These are phyloP conservation scores for Dione vanillae DNA, from an alignment of 2,888 invertebrate species.

Conservation along the genomic window DNA sequence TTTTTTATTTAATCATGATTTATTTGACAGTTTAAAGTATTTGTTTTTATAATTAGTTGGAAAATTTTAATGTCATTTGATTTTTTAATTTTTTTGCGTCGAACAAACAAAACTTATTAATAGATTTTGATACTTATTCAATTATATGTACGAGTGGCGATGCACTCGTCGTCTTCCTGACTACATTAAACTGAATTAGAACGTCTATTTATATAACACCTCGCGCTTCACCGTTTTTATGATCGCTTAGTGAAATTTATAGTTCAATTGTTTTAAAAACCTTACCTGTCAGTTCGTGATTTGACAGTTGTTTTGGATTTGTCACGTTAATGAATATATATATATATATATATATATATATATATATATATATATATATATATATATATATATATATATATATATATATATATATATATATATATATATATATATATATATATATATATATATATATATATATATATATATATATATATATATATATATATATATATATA, in stretches of 20 bases:
- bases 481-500: no score
- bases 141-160: conserved; percentile 9
- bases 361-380: no score
- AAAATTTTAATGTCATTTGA: neutral
- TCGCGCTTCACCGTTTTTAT: conserved; percentile 43
- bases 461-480: no score
- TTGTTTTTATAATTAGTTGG: neutral
- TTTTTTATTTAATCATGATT: neutral
- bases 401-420: no score
- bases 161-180: conserved; percentile 35
- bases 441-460: no score
- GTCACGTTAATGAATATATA: neutral
- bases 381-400: no score
- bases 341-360: no score
- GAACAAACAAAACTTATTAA: neutral
- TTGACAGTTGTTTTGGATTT: conserved; percentile 12
- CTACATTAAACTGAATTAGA: conserved; percentile 48
- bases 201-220: conserved; percentile 45
- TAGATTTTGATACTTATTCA: conserved; percentile 12
- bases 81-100: neutral
- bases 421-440: no score
- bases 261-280: conserved; percentile 38
- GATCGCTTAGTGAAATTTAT: conserved; percentile 45
- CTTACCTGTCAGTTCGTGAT: conserved; percentile 26
- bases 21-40: neutral